Evolutionary conservation across 1,140 invertebrate species (phyloP).

Genomic region (Pectinophora gossypiella): DNA sequence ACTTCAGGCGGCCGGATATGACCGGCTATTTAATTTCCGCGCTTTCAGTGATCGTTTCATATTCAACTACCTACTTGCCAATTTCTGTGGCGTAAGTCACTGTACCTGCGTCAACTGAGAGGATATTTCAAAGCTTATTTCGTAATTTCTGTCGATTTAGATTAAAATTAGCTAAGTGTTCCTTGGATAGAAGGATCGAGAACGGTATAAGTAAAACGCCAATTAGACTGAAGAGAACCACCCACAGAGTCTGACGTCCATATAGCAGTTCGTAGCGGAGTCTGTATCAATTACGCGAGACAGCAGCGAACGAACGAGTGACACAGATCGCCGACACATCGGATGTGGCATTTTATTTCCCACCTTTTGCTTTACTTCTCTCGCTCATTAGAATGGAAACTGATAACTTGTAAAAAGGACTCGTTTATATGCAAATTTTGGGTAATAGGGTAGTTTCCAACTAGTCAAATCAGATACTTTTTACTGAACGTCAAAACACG

Average conservation of each 20-base stretch:
- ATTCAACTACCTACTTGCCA: slow-evolving; percentile 27
- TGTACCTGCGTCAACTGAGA: neutral
- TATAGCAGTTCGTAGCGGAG: neutral
- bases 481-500: too few relatives aligned
- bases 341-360: neutral
- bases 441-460: too few relatives aligned
- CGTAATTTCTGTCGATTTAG: too few relatives aligned
- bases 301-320: neutral
- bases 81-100: neutral
- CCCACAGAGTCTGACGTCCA: neutral
- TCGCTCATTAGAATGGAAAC: too few relatives aligned
- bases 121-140: too few relatives aligned
- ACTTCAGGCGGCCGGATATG: slow-evolving; percentile 50
- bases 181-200: too few relatives aligned
- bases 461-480: too few relatives aligned
- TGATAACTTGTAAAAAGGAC: too few relatives aligned
- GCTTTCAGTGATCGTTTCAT: slow-evolving; percentile 53
- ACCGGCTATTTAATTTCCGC: slow-evolving; percentile 68
- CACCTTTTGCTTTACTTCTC: neutral
- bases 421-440: too few relatives aligned
- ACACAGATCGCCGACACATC: neutral
- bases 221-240: neutral
- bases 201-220: neutral
- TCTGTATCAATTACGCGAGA: slow-evolving; percentile 4
- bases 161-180: too few relatives aligned